These are phyloP conservation scores for Apostichopus leukothele DNA, from an alignment of 53 echinoderm and acorn worm species.

Conservation along the genomic window DNA sequence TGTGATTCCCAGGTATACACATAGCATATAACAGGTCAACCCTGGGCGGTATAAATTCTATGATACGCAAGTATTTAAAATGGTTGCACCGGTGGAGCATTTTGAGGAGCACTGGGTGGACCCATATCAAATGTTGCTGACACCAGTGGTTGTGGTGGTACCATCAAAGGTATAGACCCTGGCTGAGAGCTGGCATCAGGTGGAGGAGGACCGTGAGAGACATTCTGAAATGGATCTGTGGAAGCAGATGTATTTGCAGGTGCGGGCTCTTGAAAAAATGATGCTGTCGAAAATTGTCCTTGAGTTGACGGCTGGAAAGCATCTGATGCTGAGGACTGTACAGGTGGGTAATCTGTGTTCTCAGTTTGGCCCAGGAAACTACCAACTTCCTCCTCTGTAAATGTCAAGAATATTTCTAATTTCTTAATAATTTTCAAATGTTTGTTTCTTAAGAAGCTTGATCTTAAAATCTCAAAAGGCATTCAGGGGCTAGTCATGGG, in stretches of 20 bases:
- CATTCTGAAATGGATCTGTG: conserved; percentile 76
- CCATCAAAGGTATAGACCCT: conserved; percentile 18
- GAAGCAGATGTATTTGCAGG: conserved; percentile 36
- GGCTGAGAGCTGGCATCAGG: conserved; percentile 22
- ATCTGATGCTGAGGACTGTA: conserved; percentile 33
- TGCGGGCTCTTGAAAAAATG: conserved; percentile 63
- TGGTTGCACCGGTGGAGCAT: conserved; percentile 48
- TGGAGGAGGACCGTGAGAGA: conserved; percentile 57
- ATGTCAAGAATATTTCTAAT: neutral
- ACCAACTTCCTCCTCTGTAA: conserved; percentile 82
- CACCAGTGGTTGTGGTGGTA: conserved; percentile 21
- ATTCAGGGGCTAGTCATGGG: too few relatives aligned
- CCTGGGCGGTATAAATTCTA: too few relatives aligned
- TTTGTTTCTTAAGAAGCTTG: neutral
- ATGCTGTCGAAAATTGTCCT: conserved; percentile 54
- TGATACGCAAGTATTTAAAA: neutral
- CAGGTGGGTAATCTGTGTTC: conserved; percentile 34
- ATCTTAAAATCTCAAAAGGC: too few relatives aligned
- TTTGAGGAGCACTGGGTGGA: conserved; percentile 53
- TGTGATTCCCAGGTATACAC: too few relatives aligned
- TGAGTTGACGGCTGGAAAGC: conserved; percentile 43
- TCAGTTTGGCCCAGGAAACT: conserved; percentile 90
- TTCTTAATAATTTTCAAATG: neutral
- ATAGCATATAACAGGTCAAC: too few relatives aligned
- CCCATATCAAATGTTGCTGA: conserved; percentile 5